Evolutionary conservation across 1,140 invertebrate species (phyloP), one percentile per base, ranked within the genome.

Genomic region (Oncopeltus fasciatus): DNA sequence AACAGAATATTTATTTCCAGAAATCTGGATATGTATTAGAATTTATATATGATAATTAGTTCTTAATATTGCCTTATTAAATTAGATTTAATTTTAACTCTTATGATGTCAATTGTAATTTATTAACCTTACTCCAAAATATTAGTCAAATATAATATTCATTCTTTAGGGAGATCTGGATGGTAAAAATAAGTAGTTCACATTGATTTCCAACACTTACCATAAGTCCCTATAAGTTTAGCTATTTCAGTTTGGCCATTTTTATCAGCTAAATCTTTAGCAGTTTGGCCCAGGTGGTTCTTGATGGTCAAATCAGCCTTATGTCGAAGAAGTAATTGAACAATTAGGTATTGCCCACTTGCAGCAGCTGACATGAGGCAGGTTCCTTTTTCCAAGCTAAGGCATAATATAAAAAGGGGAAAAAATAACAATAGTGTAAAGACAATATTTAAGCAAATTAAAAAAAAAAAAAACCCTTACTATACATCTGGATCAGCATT

Each of bases 351-450:
- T 20, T 64, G 47, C 1, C 58, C 58, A 2, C 59, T 51, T 16
- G 21, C 26, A 51, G 62, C 62, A 8, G 62, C 49, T 43, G 51
- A n/a, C 58, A 64, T 64, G 16, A 64, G 38, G 14, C 29, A 29
- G 5, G 57, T 60, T 53, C 27, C 28, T 16, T 58, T 49, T 56
- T 64, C 5, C 11, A 20, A n/a, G 20, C 28, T 38, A n/a, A n/a
- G n/a, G n/a, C n/a, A n/a, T 16, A 5, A 16, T 43, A 11, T 11
- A 43, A 43, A 43, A 26, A 57, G 27, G 5, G 20, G 27, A 8
- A 3, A 57, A 28, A 9, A 16, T 9, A n/a, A 24, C 27, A 8
- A 21, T 57, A n/a, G n/a, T n/a, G n/a, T n/a, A n/a, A n/a, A n/a
- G n/a, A n/a, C n/a, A n/a, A n/a, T n/a, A n/a, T n/a, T n/a, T n/a